Evolutionary conservation across 1,140 invertebrate species (phyloP), one percentile per base, ranked within the genome.

Genomic region (Drosophila trapezifrons): DNA sequence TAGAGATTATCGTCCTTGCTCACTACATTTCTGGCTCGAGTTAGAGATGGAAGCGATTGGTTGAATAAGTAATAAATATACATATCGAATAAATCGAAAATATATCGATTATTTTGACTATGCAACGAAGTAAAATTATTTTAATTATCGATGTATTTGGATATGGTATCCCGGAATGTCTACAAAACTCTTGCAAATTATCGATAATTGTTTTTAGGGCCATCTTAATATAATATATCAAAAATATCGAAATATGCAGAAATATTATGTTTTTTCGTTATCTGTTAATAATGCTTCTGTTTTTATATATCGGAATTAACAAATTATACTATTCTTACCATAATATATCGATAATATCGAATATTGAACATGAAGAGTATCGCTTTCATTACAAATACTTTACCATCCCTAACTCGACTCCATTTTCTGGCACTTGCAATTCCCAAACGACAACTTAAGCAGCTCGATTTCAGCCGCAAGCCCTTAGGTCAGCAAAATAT

Each of bases 361-460:
- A 9, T 27, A 27, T 27, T 8, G 8, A 29, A 29, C 8, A 29
- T 9, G 6, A 0, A 29, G 27, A 35, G n/a, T 58, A 59, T 42
- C 37, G 9, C 10, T 17, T 40, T 0, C 13, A n/a, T 12, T n/a
- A 18, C 0, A 29, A 2, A 29, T 22, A 15, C 9, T 5, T 1
- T 35, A 17, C 29, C 51, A 47, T 20, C 35, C 10, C n/a, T 3
- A 40, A 62, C 37, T 47, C 7, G 35, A 81, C 78, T 80, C 54
- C 13, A 78, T 78, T 76, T 69, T 76, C 66, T 49, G 76, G 54
- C 45, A n/a, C 47, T 49, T 47, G 47, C 22, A 82, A 82, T 76
- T 52, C 82, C 82, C 82, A 59, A 64, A 76, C 27, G 82, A 65
- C 70, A 78, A 54, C 78, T 87, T 87, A 86, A 70, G 43, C 71